Evolutionary conservation across 2,888 invertebrate species (phyloP).

Genomic region (Villa cingulata): DNA sequence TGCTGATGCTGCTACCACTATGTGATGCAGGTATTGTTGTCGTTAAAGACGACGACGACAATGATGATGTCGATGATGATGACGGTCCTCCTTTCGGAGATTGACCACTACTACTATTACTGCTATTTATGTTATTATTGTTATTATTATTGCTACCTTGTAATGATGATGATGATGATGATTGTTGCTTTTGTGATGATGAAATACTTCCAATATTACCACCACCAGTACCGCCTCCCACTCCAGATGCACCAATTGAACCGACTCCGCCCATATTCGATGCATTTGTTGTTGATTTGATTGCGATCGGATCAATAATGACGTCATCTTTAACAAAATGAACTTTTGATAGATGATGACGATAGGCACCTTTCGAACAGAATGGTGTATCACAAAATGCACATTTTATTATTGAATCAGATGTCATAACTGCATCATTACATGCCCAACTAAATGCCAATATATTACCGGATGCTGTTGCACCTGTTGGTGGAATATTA

Average conservation of each 20-base stretch:
- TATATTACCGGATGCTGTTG: slow-evolving; percentile 66
- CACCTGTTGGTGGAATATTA: slow-evolving; percentile 22
- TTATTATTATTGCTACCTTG: no score
- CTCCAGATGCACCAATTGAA: slow-evolving; percentile 22
- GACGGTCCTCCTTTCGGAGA: slow-evolving; percentile 29
- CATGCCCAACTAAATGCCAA: slow-evolving; percentile 90
- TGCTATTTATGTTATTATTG: no score
- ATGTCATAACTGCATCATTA: slow-evolving; percentile 77
- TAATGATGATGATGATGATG: neutral
- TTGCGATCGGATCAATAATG: slow-evolving; percentile 47
- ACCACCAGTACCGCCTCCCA: slow-evolving; percentile 10
- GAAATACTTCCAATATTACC: neutral
- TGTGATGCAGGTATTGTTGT: neutral
- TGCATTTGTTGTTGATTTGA: slow-evolving; percentile 8
- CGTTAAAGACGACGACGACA: no score
- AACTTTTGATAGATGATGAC: slow-evolving; percentile 91
- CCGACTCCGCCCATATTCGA: slow-evolving; percentile 35
- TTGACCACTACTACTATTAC: slow-evolving; percentile 12
- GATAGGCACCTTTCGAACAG: slow-evolving; percentile 90
- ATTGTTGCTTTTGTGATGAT: neutral
- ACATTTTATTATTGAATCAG: slow-evolving; percentile 84
- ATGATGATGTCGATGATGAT: neutral
- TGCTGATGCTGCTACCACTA: neutral
- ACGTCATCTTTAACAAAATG: slow-evolving; percentile 90
- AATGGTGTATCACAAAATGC: slow-evolving; percentile 92